phyloP scores from a whole-genome alignment of 2,797 vertebrate species.

The Chloroceryle inda region DNA sequence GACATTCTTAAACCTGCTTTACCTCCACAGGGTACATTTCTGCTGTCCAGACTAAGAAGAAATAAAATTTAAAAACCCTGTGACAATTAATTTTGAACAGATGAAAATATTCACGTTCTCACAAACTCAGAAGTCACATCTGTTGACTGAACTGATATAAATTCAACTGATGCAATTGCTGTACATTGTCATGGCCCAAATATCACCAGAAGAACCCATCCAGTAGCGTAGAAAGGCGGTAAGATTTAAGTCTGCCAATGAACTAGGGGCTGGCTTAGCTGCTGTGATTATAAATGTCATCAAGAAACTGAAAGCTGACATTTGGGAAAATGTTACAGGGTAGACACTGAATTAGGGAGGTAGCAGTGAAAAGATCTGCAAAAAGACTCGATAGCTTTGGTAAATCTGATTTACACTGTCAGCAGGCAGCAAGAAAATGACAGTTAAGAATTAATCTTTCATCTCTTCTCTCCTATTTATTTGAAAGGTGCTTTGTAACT shows the following conservation, averaged over 20 bases:
- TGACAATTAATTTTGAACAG: neutral
- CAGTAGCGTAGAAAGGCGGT: fast-evolving
- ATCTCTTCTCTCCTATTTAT: slow-evolving; percentile 34
- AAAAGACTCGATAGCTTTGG: neutral
- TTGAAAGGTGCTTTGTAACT: neutral
- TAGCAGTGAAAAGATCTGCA: neutral
- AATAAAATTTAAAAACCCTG: neutral
- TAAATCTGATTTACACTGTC: slow-evolving; percentile 17
- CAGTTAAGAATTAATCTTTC: slow-evolving; percentile 55
- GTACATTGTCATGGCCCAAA: neutral
- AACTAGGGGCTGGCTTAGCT: neutral
- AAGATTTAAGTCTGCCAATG: neutral
- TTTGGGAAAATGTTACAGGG: neutral
- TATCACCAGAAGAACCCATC: fast-evolving
- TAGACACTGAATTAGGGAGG: neutral
- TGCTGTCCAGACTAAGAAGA: neutral
- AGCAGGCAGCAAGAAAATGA: slow-evolving; percentile 5
- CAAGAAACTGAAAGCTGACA: neutral
- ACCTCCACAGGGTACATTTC: neutral
- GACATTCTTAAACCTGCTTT: neutral
- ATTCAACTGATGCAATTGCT: neutral
- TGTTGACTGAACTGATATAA: neutral
- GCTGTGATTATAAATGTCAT: neutral
- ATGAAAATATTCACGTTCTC: neutral
- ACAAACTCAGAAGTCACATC: neutral